Base-by-base conservation (phyloP, 2,113 vertebrate genomes). In the Colistium nudipinnis region DNA sequence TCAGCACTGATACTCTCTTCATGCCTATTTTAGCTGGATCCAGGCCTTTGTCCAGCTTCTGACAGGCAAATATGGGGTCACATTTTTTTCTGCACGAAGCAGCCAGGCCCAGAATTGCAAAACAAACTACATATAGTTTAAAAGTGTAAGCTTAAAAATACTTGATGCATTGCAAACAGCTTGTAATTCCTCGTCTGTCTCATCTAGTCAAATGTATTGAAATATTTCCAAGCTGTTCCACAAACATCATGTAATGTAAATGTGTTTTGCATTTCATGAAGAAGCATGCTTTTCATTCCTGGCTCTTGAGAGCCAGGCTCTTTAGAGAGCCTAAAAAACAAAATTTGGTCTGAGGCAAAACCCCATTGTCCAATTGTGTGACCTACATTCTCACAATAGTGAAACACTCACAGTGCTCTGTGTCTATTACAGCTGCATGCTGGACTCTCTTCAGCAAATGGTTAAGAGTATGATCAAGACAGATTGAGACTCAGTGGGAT, bases 321-420 rank as follows among this genome's bases (percentile, higher is more conserved):
- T n/a, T n/a, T n/a, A n/a, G n/a, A n/a, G n/a, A n/a, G n/a, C n/a
- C n/a, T n/a, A n/a, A n/a, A n/a, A n/a, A n/a, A 62, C 67, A 66
- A 61, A 33, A 54, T 35, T 19, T 4, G 20, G 8, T 6, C 44
- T 45, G 20, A 1, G 2, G 25, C 20, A 36, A 12, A 10, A 24
- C 1, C 57, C 52, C 48, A 73, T 76, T 81, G 65, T 83, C 60
- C 33, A 10, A n/a, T n/a, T 33, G 60, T 12, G 43, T 82, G 82
- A 80, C 82, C 83, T 83, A 79, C 80, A 87, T 88, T 82, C 57
- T 72, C 49, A 70, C 62, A 69, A 48, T 48, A 52, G 48, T 56
- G 62, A 78, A 81, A 65, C 7, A 24, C 65, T 45, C 55, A 62
- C 53, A 62, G 33, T 39, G 53, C 45, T 17, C 39, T 9, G n/a